Conservation (phyloP, 2,113 vertebrate genomes). For the Protobothrops flavoviridis region DNA sequence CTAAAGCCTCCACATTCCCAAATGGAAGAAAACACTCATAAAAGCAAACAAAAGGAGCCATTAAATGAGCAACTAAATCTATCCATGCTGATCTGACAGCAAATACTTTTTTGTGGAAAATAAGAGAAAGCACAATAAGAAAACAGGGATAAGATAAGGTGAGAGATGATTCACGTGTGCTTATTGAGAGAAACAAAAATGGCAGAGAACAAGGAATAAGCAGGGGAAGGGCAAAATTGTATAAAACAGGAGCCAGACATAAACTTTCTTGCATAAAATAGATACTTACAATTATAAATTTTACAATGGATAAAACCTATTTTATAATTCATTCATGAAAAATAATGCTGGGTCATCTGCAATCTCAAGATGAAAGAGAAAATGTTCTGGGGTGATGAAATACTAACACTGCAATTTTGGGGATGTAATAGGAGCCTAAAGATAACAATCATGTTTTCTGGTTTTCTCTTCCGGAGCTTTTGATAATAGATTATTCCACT, state of each 20-base stretch:
- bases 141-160: background rate
- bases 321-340: background rate
- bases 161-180: too few relatives aligned
- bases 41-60: background rate
- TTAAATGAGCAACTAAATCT: background rate
- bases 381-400: too few relatives aligned
- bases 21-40: background rate
- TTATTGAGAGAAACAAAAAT: too few relatives aligned
- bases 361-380: background rate
- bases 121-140: background rate
- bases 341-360: background rate
- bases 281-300: background rate
- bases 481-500: background rate
- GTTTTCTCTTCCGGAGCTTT: too few relatives aligned
- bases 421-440: too few relatives aligned
- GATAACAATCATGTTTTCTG: too few relatives aligned
- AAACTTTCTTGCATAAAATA: background rate
- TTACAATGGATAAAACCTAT: background rate
- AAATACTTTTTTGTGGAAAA: background rate
- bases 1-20: too few relatives aligned
- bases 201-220: background rate
- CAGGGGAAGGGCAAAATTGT: too few relatives aligned
- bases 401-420: too few relatives aligned
- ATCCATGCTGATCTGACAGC: background rate
- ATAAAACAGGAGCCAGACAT: too few relatives aligned